Evolutionary conservation across 1,140 invertebrate species (phyloP), one percentile per base, ranked within the genome.

Genomic region (Leptinotarsa texana): DNA sequence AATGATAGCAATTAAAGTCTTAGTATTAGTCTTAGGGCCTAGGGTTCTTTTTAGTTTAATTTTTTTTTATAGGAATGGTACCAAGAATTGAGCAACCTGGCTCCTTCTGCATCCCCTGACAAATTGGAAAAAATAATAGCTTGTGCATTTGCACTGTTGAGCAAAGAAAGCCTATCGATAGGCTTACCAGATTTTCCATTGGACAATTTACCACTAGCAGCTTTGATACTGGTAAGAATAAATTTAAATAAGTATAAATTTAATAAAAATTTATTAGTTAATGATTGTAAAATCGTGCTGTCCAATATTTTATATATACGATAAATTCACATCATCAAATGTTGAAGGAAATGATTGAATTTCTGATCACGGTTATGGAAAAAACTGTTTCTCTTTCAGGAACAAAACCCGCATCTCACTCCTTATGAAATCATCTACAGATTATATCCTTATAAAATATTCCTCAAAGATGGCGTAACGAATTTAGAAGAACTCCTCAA

Each of bases 111-210:
- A 15, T 86, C 90, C 62, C 63, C 77, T 1, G 85, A 84, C 1
- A 90, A 90, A 83, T 75, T 95, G 13, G 91, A 92, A 76, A 88
- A 91, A 82, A 82, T 98, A 3, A 81, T 97, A 11, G 94, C 93
- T 0, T 89, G 81, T 87, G 95, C 89, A 84, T 91, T 87, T 88
- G 93, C 94, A 5, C 88, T 98, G 49, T 85, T 92, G 65, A 92
- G 93, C 1, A 89, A 89, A 82, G 89, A 96, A 87, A 89, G 89
- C 74, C 81, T 88, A 80, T 84, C 88, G 81, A 83, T 96, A 33
- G 92, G 90, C 69, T 85, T 98, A 57, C 95, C 96, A 0, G 95
- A 98, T 86, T 98, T 98, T 85, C 97, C 97, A 0, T 82, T 97
- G 1, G 94, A 97, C 80, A 97, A 93, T 87, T 82, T 98, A 17